phyloP scores from a whole-genome alignment of 2,888 invertebrate species.

The Beris chalybata region DNA sequence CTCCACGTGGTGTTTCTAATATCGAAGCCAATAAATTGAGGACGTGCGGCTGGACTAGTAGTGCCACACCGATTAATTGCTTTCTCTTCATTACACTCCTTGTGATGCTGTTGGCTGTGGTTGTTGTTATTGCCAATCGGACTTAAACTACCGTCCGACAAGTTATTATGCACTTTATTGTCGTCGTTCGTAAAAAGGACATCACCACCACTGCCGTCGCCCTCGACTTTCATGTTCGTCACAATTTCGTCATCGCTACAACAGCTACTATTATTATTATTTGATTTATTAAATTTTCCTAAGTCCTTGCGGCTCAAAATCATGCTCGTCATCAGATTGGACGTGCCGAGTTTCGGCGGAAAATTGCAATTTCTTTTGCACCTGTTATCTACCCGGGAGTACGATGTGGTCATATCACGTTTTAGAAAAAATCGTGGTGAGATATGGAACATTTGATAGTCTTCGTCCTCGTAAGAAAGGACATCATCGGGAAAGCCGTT shows the following conservation, averaged over 20 bases:
- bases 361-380: slow-evolving; percentile 21
- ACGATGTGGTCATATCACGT: slow-evolving; percentile 29
- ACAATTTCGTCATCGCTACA: slow-evolving; percentile 27
- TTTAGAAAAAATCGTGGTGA: slow-evolving; percentile 34
- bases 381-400: slow-evolving; percentile 28
- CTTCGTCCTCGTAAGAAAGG: slow-evolving; percentile 30
- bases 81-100: no score
- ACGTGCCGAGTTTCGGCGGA: slow-evolving; percentile 23
- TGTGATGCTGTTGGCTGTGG: no score
- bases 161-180: background rate
- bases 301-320: slow-evolving; percentile 22
- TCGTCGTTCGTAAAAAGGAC: background rate
- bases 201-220: slow-evolving; percentile 19
- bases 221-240: slow-evolving; percentile 26
- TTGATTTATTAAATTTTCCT: slow-evolving; percentile 27
- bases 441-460: slow-evolving; percentile 35
- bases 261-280: slow-evolving; percentile 26
- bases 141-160: no score
- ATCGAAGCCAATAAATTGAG: background rate
- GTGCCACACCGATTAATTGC: no score
- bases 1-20: background rate
- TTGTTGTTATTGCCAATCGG: background rate
- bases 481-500: slow-evolving; percentile 17
- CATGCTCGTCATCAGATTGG: slow-evolving; percentile 25
- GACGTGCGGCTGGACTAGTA: no score